Conservation (phyloP, 2,113 vertebrate species). For the Myrmecobius fasciatus region DNA sequence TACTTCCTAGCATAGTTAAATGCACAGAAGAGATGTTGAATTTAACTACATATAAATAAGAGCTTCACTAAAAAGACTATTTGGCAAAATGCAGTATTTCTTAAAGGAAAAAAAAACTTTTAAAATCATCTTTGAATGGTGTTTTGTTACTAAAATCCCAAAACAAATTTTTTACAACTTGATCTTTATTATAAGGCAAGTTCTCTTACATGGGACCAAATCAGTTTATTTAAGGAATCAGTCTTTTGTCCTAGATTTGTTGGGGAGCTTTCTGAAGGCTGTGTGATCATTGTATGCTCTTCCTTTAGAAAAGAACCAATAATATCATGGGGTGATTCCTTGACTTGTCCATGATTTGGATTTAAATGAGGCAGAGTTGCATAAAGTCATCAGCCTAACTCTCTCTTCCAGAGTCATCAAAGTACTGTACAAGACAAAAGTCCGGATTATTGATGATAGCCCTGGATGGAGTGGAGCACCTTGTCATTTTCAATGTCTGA, state of each 20-base stretch:
- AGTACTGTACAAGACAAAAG: not conserved
- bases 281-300: not conserved
- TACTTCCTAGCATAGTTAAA: not conserved
- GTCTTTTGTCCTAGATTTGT: not conserved
- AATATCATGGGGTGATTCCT: not conserved
- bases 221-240: not conserved
- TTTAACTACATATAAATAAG: not conserved
- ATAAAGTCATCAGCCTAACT: not conserved
- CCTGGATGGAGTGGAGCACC: too few species aligned
- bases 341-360: not conserved
- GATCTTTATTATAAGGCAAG: not conserved
- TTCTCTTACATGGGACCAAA: not conserved
- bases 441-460: not conserved
- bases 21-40: not conserved
- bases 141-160: not conserved
- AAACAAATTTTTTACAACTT: not conserved
- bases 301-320: not conserved
- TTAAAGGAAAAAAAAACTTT: not conserved
- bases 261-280: not conserved
- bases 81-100: not conserved
- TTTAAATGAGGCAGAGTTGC: not conserved
- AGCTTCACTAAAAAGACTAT: not conserved
- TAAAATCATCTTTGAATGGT: not conserved
- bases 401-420: not conserved
- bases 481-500: too few species aligned